These are phyloP conservation scores for Melipona beecheii DNA, from an alignment of 2,888 invertebrate species.

Conservation along the genomic window DNA sequence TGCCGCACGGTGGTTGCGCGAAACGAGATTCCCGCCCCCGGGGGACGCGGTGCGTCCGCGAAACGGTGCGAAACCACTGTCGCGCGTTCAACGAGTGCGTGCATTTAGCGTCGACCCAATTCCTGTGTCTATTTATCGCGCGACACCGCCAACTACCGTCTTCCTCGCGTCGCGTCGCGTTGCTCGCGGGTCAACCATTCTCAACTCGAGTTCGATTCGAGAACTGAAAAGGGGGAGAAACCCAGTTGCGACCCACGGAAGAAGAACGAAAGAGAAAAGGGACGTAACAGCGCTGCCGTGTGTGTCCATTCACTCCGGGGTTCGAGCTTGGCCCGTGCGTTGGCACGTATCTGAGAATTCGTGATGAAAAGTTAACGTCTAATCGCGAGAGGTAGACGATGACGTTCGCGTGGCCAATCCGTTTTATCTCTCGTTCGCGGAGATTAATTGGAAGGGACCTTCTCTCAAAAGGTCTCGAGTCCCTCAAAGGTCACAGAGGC, in stretches of 20 bases:
- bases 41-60: neutral
- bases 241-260: too few relatives aligned
- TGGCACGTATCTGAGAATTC: neutral
- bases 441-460: conserved; percentile 56
- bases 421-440: conserved; percentile 16
- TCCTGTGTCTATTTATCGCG: conserved; percentile 15
- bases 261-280: neutral
- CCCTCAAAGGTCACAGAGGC: too few relatives aligned
- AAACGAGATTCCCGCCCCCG: neutral
- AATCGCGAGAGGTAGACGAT: neutral
- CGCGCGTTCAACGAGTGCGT: conserved; percentile 41
- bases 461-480: conserved; percentile 39
- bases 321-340: neutral
- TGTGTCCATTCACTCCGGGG: neutral
- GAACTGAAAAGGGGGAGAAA: neutral
- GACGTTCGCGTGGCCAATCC: neutral
- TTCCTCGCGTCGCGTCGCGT: neutral
- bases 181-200: neutral
- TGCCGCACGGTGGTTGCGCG: neutral
- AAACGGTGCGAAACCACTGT: conserved; percentile 18
- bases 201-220: too few relatives aligned
- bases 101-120: conserved; percentile 32
- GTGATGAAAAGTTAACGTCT: neutral
- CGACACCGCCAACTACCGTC: conserved; percentile 8
- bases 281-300: neutral